These are phyloP conservation scores for Notodromas monacha DNA, from an alignment of 2,888 invertebrate species.

Conservation along the genomic window DNA sequence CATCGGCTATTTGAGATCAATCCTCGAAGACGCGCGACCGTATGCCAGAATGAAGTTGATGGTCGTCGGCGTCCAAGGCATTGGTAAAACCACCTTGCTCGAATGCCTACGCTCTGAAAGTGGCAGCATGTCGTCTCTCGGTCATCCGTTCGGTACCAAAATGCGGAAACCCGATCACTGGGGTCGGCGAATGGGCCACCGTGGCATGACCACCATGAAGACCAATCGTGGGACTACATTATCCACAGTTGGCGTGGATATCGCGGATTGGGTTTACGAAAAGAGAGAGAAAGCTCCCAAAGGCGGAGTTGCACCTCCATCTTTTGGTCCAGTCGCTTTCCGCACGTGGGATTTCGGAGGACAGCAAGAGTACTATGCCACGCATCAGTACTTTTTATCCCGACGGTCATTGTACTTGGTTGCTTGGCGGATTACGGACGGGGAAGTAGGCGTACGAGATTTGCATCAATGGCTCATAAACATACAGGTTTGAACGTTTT, in stretches of 20 bases:
- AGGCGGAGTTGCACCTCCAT: conserved; percentile 19
- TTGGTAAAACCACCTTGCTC: conserved; percentile 63
- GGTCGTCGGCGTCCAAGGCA: conserved; percentile 19
- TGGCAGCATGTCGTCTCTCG: conserved; percentile 27
- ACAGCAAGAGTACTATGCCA: conserved; percentile 87
- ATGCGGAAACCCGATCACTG: too few species aligned
- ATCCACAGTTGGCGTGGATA: conserved; percentile 90
- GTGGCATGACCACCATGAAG: conserved; percentile 37
- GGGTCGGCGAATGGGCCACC: conserved; percentile 79
- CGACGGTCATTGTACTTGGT: conserved; percentile 61
- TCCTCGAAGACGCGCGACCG: conserved; percentile 54
- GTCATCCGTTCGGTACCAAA: too few species aligned
- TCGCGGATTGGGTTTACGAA: conserved; percentile 75
- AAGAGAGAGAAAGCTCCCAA: conserved; percentile 32
- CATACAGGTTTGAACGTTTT: conserved; percentile 51
- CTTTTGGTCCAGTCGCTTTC: conserved; percentile 52
- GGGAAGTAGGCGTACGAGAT: conserved; percentile 53
- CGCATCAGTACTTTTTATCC: conserved; percentile 90
- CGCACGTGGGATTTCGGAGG: conserved; percentile 94
- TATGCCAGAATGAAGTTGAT: conserved; percentile 69
- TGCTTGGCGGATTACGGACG: conserved; percentile 74
- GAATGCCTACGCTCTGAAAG: conserved; percentile 64
- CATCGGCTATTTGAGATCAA: conserved; percentile 53
- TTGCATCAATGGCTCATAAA: conserved; percentile 86
- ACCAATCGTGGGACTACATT: conserved; percentile 43